Base-by-base conservation (phyloP, 2,888 invertebrate species). In the Prenolepis imparis region DNA sequence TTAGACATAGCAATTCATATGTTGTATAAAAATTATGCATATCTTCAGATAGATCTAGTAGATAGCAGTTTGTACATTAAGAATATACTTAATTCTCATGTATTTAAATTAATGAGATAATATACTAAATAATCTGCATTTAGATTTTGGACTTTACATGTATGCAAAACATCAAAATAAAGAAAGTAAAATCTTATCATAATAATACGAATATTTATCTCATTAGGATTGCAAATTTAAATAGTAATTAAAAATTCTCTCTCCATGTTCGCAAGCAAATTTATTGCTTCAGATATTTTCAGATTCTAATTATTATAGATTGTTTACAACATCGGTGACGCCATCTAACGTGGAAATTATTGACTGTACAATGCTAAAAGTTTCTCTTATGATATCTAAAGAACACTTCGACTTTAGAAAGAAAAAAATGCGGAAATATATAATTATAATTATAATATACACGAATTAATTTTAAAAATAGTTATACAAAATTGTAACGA, bases 341-440 rank as follows among this genome's bases (percentile, higher is more conserved):
- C 32, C 78, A 78, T 78, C 73, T 78, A 21, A 11, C 41, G 73
- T 9, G 21, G 3, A 18, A 57, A 57, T 11, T 32, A 32, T 41
- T n/a, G 9, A 77, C n/a, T 41, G 28, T 57, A 0, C 18, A 41
- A 41, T 1, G 3, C 9, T 15, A 28, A 6, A 18, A 32, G 6
- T 57, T 55, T 6, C 41, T 70, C 32, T 21, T 6, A 41, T 41
- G 78, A 18, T 57, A 57, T 5, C 3, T 6, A 77, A 77, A n/a
- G 15, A 57, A 0, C 11, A 41, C 1, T 39, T 21, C 12, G 5
- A 70, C 1, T 70, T 28, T 70, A 55, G 18, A 3, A 52, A 77
- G 15, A n/a, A 41, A n/a, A 77, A 32, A 52, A 70, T n/a, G 18
- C 1, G 1, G 4, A 36, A 0, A 57, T 12, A 48, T 39, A 15